Evolutionary conservation across 2,797 vertebrate species (phyloP).

Genomic region (Anguilla obscura): DNA sequence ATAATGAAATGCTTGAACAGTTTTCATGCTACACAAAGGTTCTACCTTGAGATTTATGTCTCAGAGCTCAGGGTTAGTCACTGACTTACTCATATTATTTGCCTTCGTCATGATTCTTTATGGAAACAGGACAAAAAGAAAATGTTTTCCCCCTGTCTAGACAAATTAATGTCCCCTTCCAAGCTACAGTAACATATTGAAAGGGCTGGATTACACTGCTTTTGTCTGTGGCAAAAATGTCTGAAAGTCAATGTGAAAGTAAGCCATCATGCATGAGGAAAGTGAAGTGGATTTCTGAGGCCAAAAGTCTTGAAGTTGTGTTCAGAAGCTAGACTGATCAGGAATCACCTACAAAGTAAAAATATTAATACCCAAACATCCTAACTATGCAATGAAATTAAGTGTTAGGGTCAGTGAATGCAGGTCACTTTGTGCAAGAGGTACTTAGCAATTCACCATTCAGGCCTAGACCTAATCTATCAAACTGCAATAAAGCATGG

Average conservation of each 20-base stretch:
- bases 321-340: background rate
- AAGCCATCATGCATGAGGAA: background rate
- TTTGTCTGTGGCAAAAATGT: background rate
- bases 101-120: constrained; percentile 30
- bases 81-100: constrained; percentile 39
- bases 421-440: background rate
- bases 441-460: background rate
- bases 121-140: background rate
- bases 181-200: background rate
- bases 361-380: background rate
- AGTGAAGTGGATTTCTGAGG: background rate
- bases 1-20: background rate
- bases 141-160: background rate
- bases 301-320: background rate
- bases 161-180: background rate
- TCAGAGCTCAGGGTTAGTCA: constrained; percentile 54
- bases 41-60: background rate
- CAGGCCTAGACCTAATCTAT: background rate
- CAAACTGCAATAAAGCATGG: background rate
- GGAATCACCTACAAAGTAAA: background rate
- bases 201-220: background rate
- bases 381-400: background rate
- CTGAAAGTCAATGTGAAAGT: background rate
- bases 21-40: background rate
- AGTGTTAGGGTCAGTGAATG: background rate